Evolutionary conservation across 2,888 invertebrate genomes (phyloP).

Genomic region (Priocnemis perturbator): DNA sequence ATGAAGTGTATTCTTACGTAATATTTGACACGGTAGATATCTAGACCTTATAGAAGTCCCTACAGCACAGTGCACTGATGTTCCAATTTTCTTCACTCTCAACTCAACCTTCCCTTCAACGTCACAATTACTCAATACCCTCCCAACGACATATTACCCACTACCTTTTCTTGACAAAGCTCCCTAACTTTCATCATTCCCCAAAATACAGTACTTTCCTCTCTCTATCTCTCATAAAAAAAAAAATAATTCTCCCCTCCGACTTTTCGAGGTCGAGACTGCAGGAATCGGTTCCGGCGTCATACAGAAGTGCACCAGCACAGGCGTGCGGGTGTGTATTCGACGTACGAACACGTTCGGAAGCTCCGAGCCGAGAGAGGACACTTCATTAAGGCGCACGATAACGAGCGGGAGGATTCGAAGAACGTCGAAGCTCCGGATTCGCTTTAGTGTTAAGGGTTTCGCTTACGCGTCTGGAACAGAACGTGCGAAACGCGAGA

Average conservation of each 20-base stretch:
- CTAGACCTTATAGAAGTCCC: too few relatives aligned
- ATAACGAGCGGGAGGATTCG: conserved; percentile 58
- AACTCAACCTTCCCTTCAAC: too few relatives aligned
- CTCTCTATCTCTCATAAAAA: too few relatives aligned
- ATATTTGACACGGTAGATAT: conserved; percentile 15
- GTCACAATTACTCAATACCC: too few relatives aligned
- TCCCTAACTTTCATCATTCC: too few relatives aligned
- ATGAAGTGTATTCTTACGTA: too few relatives aligned
- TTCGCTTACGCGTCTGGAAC: conserved; percentile 50
- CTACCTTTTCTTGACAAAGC: too few relatives aligned
- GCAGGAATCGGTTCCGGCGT: not conserved
- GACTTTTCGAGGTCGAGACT: conserved; percentile 1
- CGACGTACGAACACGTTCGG: conserved; percentile 4
- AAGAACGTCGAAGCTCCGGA: conserved; percentile 58
- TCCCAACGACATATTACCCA: too few relatives aligned
- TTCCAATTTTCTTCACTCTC: conserved; percentile 45
- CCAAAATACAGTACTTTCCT: too few relatives aligned
- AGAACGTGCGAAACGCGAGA: conserved; percentile 53
- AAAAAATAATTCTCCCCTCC: too few relatives aligned
- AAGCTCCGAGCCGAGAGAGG: conserved; percentile 17
- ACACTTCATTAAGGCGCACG: conserved; percentile 50
- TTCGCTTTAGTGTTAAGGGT: conserved; percentile 60
- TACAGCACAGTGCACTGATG: too few relatives aligned
- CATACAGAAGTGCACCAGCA: not conserved
- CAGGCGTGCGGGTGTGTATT: not conserved